Evolutionary conservation across 2,797 vertebrate species (phyloP).

Genomic region (Pseudomugil tenellus): DNA sequence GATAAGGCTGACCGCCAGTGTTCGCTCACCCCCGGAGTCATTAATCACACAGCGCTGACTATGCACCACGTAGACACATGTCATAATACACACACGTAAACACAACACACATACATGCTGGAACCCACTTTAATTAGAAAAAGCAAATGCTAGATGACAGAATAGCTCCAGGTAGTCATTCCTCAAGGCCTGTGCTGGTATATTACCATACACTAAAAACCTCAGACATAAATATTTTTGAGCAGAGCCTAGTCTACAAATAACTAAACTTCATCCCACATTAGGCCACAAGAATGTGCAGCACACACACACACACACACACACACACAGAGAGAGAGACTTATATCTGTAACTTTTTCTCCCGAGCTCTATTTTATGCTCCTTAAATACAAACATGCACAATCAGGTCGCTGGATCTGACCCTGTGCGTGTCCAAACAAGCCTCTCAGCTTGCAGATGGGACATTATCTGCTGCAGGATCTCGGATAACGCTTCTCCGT

Average conservation of each 20-base stretch:
- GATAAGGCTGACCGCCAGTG: constrained; percentile 59
- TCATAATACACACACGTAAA: constrained; percentile 23
- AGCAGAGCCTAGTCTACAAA: constrained; percentile 45
- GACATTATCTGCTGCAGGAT: constrained; percentile 55
- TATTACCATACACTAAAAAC: constrained; percentile 54
- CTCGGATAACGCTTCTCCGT: constrained; percentile 71
- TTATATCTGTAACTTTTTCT: constrained; percentile 23
- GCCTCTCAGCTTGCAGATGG: constrained; percentile 49
- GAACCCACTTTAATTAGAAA: constrained; percentile 62
- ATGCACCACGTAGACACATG: constrained; percentile 43
- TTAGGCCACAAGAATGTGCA: constrained; percentile 44
- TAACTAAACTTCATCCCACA: constrained; percentile 62
- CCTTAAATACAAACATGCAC: constrained; percentile 39
- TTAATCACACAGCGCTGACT: constrained; percentile 72
- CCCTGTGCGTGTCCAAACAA: constrained; percentile 46
- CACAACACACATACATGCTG: constrained; percentile 15
- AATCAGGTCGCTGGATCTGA: constrained; percentile 53
- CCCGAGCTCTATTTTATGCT: constrained; percentile 48
- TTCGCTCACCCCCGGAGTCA: constrained; percentile 69
- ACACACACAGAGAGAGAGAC: too few species aligned
- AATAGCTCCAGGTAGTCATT: constrained; percentile 67
- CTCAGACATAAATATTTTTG: constrained; percentile 47
- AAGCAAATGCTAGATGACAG: constrained; percentile 72
- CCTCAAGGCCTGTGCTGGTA: constrained; percentile 54
- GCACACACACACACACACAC: neutral